Percentiles rank a stretch among this genome's conserved stretches.
Evolutionary conservation across 2,797 vertebrate species (phyloP).

Genomic region (Manis crassicaudata): DNA sequence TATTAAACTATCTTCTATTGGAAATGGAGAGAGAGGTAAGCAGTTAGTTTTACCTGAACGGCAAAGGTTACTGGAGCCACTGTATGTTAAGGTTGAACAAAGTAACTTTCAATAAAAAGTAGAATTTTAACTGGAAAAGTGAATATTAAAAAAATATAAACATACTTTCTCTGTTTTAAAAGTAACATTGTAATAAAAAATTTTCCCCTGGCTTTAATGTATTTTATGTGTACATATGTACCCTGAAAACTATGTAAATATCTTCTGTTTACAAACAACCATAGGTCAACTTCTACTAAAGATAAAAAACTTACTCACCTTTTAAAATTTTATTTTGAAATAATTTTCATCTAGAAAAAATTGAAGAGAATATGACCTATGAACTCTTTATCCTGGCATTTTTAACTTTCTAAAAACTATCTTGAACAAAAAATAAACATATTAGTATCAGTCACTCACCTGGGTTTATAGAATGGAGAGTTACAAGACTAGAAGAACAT

Average conservation of each 20-base stretch:
- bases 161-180: not conserved
- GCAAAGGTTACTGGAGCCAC: conserved; percentile 19
- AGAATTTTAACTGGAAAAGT: conserved; percentile 14
- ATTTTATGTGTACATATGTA: not conserved
- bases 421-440: not conserved
- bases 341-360: not conserved
- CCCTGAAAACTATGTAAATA: not conserved
- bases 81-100: not conserved
- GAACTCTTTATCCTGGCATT: not conserved
- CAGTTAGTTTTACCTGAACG: not conserved
- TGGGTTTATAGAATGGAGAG: not conserved
- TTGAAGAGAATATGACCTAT: not conserved
- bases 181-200: not conserved
- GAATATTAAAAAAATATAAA: not conserved
- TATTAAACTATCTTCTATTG: conserved; percentile 20
- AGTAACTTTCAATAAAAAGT: conserved; percentile 47
- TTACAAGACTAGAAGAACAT: not conserved
- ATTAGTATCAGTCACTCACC: not conserved
- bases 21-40: conserved; percentile 37
- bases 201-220: not conserved
- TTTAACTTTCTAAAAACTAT: not conserved
- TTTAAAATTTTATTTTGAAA: conserved; percentile 43
- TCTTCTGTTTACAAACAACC: not conserved
- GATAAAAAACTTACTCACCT: not conserved
- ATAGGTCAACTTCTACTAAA: not conserved